phyloP scores from a whole-genome alignment of 2,113 vertebrate species.

The Emydocephalus ijimae region DNA sequence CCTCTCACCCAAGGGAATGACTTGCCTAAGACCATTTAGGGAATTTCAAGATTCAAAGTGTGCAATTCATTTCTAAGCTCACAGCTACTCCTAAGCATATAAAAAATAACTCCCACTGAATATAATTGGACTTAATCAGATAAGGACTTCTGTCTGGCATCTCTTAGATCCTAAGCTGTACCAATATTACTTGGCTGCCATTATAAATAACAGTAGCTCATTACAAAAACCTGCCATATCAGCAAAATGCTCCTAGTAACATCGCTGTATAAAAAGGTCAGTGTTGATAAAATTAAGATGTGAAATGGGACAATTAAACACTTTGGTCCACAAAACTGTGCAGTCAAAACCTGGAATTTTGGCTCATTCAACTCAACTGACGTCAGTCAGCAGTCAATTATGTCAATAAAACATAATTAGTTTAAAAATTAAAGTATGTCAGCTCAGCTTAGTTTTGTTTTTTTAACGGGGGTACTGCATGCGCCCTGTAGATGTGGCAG shows the following conservation, averaged over 20 bases:
- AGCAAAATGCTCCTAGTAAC: background rate
- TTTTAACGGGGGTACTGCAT: background rate
- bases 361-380: background rate
- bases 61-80: background rate
- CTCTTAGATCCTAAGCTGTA: background rate
- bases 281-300: background rate
- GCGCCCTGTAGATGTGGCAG: background rate
- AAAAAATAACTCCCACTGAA: background rate
- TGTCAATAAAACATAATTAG: background rate
- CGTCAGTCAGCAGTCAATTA: background rate
- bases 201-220: background rate
- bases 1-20: background rate
- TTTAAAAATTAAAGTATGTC: background rate
- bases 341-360: background rate
- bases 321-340: background rate
- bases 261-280: background rate
- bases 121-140: background rate
- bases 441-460: background rate
- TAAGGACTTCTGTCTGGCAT: background rate
- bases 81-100: background rate
- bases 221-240: background rate
- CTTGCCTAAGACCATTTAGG: background rate
- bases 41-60: background rate
- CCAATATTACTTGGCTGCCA: background rate
- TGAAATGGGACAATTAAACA: constrained; percentile 8